These are phyloP conservation scores for Megamerina dolium DNA, from an alignment of 2,888 invertebrate genomes.

Conservation along the genomic window DNA sequence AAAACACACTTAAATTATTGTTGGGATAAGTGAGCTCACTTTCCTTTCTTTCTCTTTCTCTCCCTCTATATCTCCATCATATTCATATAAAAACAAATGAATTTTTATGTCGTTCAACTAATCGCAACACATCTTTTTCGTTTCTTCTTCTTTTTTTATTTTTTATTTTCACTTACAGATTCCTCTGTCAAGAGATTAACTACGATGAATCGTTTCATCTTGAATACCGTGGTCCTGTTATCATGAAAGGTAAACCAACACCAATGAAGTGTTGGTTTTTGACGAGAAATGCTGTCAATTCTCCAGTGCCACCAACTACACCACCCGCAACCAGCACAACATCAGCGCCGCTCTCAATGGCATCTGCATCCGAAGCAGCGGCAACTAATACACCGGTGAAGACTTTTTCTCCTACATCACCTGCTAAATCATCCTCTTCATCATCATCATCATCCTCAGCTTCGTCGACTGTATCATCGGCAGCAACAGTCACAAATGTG, in stretches of 20 bases:
- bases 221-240: slow-evolving; percentile 79
- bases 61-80: too few relatives aligned
- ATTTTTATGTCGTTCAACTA: too few relatives aligned
- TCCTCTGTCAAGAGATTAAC: slow-evolving; percentile 74
- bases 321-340: slow-evolving; percentile 14
- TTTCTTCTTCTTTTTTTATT: slow-evolving; percentile 9
- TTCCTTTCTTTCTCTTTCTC: too few relatives aligned
- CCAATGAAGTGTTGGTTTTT: slow-evolving; percentile 93
- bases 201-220: slow-evolving; percentile 77
- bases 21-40: too few relatives aligned
- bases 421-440: slow-evolving; percentile 13
- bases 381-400: slow-evolving; percentile 1
- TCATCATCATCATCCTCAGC: slow-evolving; percentile 15
- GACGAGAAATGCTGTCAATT: slow-evolving; percentile 47
- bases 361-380: background rate
- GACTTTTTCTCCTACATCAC: slow-evolving; percentile 16
- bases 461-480: slow-evolving; percentile 11
- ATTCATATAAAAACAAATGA: too few relatives aligned
- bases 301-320: slow-evolving; percentile 31
- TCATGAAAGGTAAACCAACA: slow-evolving; percentile 90
- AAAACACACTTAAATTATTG: too few relatives aligned
- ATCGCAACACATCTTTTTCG: too few relatives aligned
- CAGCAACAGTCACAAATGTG: slow-evolving; percentile 14
- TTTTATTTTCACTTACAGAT: slow-evolving; percentile 55
- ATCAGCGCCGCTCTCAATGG: background rate